Evolutionary conservation across 1,140 invertebrate genomes (phyloP), one percentile per base, ranked within the genome.

Genomic region (Hylaeus anthracinus): DNA sequence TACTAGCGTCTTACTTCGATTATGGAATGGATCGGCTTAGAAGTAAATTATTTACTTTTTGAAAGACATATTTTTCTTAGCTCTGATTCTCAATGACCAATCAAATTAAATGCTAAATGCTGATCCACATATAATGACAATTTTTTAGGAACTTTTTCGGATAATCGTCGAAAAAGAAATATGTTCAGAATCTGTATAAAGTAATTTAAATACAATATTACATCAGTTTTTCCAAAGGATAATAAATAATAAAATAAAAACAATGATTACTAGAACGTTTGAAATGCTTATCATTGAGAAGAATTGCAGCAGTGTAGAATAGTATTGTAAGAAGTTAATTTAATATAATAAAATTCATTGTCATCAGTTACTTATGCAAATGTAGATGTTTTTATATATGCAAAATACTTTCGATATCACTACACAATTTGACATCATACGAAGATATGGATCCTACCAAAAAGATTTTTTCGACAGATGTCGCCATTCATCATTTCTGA

Each of bases 401-500:
- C 5, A 12, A 43, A 37, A n/a, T 12, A n/a, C 15, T 2, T 39
- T n/a, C 55, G 53, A 70, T 14, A n/a, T 55, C 3, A 39, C 15
- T 37, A 51, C 9, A 45, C 1, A 37, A 45, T 12, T 37, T 66
- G 26, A 26, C 26, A 26, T 26, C 26, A 26, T 26, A 26, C 26
- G 26, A 26, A 26, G 26, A 26, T 26, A 26, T 26, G 26, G 26
- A 37, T 45, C 26, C 61, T 45, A 56, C 1, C 51, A 73, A 60
- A 79, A 71, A 64, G 60, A 63, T 39, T n/a, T 14, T 39, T 58
- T 53, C 65, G 55, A 84, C 51, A 84, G 72, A 77, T 75, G 82
- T 83, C 67, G 56, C 58, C 39, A 72, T 63, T 51, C 48, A 64
- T 72, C 72, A 69, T 55, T 86, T 86, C 84, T 70, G 58, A 85